Base-by-base conservation (phyloP, 2,888 invertebrate species). In the Vanessa cardui region DNA sequence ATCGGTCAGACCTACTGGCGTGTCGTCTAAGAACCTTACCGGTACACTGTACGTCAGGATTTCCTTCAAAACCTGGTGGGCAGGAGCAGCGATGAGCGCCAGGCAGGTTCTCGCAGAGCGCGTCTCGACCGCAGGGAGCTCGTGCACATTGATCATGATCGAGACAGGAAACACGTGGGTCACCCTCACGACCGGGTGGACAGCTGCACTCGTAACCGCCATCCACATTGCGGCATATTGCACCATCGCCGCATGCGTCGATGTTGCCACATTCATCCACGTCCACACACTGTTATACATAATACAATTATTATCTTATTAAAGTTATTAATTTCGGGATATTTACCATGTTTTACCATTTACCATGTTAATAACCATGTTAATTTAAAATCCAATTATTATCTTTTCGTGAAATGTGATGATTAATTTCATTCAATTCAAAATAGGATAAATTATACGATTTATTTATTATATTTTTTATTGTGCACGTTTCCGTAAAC, bases 131-230 rank as follows among this genome's bases (percentile, higher is more conserved):
- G 84, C 98, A 98, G 50, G 95, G 94, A 67, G 94, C 94, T 75
- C 95, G 94, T 26, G 94, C 89, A 81, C 97, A 97, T 86, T 96
- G 97, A 85, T 97, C 95, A 66, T 94, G 90, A 83, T 97, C 97
- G 67, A 88, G 85, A 84, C 98, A 98, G 62, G 95, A 96, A 16
- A 94, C 88, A 70, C 94, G 94, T 49, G 97, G 96, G 83, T 97
- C 96, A 26, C 97, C 97, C 73, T 96, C 95, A 87, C 94, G 96
- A 73, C 97, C 98, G 70, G 95, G 93, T 33, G 96, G 96, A 82
- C 98, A 98, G 82, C 96, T 95, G 93, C 98, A 98, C 84, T 95
- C 95, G 89, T 96, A 95, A 74, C 96, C 95, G 69, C 97, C 98
- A 68, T 95, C 95, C 69, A 96, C 89, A 87, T 98, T 98, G 64